Base-by-base conservation (phyloP, 2,888 invertebrate species). In the Ellobium chinense region DNA sequence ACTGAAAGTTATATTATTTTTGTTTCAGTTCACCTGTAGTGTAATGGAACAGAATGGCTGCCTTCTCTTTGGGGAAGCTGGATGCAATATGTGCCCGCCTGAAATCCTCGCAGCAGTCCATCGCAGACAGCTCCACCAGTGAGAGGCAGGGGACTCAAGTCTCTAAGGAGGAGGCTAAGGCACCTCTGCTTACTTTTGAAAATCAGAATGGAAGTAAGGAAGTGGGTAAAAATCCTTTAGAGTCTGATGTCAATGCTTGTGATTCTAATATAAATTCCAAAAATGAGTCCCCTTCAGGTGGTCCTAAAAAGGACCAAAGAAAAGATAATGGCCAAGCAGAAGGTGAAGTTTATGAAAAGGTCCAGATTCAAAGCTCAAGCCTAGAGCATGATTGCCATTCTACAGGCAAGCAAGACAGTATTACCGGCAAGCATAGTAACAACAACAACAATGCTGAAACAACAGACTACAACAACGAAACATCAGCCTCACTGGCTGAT, bases 11-110 rank as follows among this genome's bases (percentile, higher is more conserved):
- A n/a, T n/a, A n/a, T n/a, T n/a, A n/a, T n/a, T n/a, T n/a, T n/a
- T n/a, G n/a, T n/a, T n/a, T n/a, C n/a, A n/a, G n/a, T n/a, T n/a
- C n/a, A n/a, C n/a, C n/a, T n/a, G 18, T 46, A 18, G 18, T 58
- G 78, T 78, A 56, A 83, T 81, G 81, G 81, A 66, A 46, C 34
- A 81, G 2, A 54, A 83, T 83, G 83, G 74, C 82, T 12, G 65
- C 78, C 69, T 87, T 37, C 37, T 68, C 88, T 65, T 78, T 89
- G 12, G 87, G 91, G 65, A 91, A 89, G 74, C 86, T 92, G 21
- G 91, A 92, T 85, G 91, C 91, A 60, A 92, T 92, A 39, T 92
- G 91, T 87, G 91, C 91, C 78, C 91, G 90, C 80, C 85, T 92
- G 31, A 90, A 90, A 80, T 83, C 76, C n/a, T 60, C 74, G 46